Percentiles rank a stretch among this genome's conserved stretches.
These are phyloP conservation scores for Teleopsis dalmanni DNA, from an alignment of 1,140 invertebrate species.

Conservation along the genomic window DNA sequence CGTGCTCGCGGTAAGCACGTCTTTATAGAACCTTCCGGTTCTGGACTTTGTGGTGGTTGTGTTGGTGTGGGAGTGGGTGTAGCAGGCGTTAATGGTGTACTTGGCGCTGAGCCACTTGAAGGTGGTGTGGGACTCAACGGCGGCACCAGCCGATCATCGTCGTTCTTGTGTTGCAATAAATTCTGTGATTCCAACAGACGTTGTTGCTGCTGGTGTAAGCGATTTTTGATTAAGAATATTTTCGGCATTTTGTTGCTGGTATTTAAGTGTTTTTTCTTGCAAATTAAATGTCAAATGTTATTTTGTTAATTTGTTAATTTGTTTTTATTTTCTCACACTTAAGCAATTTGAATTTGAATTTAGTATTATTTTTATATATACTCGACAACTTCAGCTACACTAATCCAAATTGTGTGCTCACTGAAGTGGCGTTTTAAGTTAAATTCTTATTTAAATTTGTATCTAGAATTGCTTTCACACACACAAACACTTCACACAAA, in stretches of 20 bases:
- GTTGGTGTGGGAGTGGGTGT: background rate
- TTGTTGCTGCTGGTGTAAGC: constrained; percentile 79
- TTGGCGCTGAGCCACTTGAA: background rate
- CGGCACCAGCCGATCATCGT: constrained; percentile 41
- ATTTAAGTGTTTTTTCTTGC: background rate
- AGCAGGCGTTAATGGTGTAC: background rate
- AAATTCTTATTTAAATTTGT: too few relatives aligned
- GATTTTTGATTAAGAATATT: constrained; percentile 81
- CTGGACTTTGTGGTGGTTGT: constrained; percentile 41
- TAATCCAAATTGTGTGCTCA: too few relatives aligned
- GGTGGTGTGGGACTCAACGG: constrained; percentile 36
- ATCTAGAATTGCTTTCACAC: too few relatives aligned
- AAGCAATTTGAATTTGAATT: constrained; percentile 7
- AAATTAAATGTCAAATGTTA: constrained; percentile 5
- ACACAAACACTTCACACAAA: too few relatives aligned
- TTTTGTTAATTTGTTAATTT: background rate
- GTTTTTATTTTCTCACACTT: background rate
- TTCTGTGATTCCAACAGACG: constrained; percentile 71
- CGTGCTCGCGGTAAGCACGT: too few relatives aligned
- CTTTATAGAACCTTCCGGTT: constrained; percentile 21
- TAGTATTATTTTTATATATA: too few relatives aligned
- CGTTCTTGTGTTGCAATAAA: constrained; percentile 49
- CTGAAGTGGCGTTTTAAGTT: too few relatives aligned
- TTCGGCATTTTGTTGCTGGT: constrained; percentile 65
- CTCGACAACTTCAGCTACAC: too few relatives aligned